These are phyloP conservation scores for Pegoplata infirma DNA, from an alignment of 2,888 invertebrate species.

Conservation along the genomic window DNA sequence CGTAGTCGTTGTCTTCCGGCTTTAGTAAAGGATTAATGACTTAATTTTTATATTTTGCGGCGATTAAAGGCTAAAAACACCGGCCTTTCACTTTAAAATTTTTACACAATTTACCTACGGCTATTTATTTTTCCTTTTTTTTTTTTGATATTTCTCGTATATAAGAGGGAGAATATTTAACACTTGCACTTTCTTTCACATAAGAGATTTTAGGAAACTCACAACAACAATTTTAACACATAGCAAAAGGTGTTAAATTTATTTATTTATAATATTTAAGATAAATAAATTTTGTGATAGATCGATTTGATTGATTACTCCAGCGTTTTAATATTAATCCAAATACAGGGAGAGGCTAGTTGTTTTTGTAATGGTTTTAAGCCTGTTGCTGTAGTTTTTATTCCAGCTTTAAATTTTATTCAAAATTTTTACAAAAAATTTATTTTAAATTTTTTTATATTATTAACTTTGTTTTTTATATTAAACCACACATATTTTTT, in stretches of 20 bases:
- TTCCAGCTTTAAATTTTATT: neutral
- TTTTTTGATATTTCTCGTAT: neutral
- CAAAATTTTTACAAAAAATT: neutral
- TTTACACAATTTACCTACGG: slow-evolving; percentile 35
- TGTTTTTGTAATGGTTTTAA: no score
- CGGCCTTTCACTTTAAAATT: slow-evolving; percentile 33
- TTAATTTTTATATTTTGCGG: slow-evolving; percentile 50
- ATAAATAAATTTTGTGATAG: no score
- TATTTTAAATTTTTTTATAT: neutral
- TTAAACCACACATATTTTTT: neutral
- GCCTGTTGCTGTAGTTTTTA: neutral
- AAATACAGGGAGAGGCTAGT: neutral
- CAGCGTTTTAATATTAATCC: neutral
- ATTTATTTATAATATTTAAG: neutral
- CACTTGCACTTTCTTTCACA: neutral
- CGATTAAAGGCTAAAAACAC: slow-evolving; percentile 18
- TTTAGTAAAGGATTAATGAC: slow-evolving; percentile 41
- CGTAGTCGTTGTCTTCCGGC: slow-evolving; percentile 34
- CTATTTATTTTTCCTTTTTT: slow-evolving; percentile 6
- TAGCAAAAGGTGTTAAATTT: neutral
- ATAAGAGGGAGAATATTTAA: neutral
- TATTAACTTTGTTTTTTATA: neutral
- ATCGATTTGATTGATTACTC: neutral
- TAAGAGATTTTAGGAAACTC: neutral
- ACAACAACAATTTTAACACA: neutral